A percentile compares a stretch with the other conserved stretches of the same genome.
These are phyloP conservation scores for Pseudopleuronectes americanus DNA, from an alignment of 2,797 vertebrate species.

Conservation along the genomic window DNA sequence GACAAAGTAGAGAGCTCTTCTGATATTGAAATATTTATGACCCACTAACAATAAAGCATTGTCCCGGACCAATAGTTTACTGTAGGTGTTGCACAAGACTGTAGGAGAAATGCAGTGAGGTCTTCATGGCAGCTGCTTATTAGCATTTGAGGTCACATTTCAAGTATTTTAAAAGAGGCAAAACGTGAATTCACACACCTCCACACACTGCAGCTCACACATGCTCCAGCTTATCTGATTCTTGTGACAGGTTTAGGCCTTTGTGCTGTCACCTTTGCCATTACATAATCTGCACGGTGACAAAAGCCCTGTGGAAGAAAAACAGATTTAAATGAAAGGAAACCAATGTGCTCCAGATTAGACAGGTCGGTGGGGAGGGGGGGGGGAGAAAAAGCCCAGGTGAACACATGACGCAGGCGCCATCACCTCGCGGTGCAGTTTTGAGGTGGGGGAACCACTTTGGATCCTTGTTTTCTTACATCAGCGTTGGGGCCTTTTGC, in stretches of 20 bases:
- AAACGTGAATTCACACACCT: conserved; percentile 48
- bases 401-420: conserved; percentile 63
- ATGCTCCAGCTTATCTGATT: conserved; percentile 72
- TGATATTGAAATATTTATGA: conserved; percentile 55
- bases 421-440: conserved; percentile 55
- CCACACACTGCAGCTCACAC: conserved; percentile 41
- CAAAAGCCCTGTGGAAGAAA: conserved; percentile 64
- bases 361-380: conserved; percentile 20
- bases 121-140: conserved; percentile 1
- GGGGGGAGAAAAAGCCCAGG: conserved; percentile 24
- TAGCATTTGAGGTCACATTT: conserved; percentile 12
- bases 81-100: neutral
- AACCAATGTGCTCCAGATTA: conserved; percentile 75
- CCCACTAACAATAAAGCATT: conserved; percentile 19
- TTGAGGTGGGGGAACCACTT: conserved; percentile 41
- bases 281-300: conserved; percentile 74
- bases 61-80: conserved; percentile 21
- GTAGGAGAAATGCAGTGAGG: neutral
- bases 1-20: conserved; percentile 33
- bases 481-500: conserved; percentile 30
- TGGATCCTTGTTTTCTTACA: conserved; percentile 38
- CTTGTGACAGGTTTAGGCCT: conserved; percentile 74
- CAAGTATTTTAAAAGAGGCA: conserved; percentile 20
- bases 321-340: conserved; percentile 77
- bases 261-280: conserved; percentile 69